Conservation (phyloP, 2,113 vertebrate species). For the Cheilinus undulatus region DNA sequence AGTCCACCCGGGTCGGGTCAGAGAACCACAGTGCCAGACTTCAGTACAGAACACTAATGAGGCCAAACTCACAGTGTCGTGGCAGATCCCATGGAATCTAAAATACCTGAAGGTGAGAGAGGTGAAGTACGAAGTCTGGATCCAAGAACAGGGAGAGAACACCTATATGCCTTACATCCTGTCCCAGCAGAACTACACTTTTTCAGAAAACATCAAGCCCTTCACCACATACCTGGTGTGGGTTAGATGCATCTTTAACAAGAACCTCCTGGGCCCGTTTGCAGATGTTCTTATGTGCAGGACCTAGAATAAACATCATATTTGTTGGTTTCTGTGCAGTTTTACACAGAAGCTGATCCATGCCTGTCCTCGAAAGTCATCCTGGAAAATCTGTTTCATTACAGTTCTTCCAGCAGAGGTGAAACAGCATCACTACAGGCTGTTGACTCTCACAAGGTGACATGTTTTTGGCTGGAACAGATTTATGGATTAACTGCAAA, state of each 20-base stretch:
- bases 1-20: conserved; percentile 93
- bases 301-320: conserved; percentile 82
- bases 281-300: conserved; percentile 94
- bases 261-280: conserved; percentile 94
- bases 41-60: conserved; percentile 89
- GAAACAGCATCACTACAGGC: background rate
- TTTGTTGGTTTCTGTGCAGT: conserved; percentile 9
- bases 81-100: conserved; percentile 98
- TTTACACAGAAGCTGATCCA: background rate
- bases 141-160: conserved; percentile 99
- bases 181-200: conserved; percentile 96
- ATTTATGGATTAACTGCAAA: background rate
- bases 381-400: conserved; percentile 17
- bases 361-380: conserved; percentile 44
- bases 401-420: background rate
- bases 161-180: conserved; percentile 98
- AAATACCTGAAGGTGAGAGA: conserved; percentile 95
- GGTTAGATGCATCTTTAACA: conserved; percentile 99
- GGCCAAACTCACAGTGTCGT: conserved; percentile 92
- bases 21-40: conserved; percentile 91
- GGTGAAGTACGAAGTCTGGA: conserved; percentile 98
- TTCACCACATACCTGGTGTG: conserved; percentile 98
- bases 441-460: conserved; percentile 1
- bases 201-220: conserved; percentile 97
- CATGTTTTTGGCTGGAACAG: background rate